phyloP scores from a whole-genome alignment of 2,113 vertebrate species.

The Callionymus lyra region DNA sequence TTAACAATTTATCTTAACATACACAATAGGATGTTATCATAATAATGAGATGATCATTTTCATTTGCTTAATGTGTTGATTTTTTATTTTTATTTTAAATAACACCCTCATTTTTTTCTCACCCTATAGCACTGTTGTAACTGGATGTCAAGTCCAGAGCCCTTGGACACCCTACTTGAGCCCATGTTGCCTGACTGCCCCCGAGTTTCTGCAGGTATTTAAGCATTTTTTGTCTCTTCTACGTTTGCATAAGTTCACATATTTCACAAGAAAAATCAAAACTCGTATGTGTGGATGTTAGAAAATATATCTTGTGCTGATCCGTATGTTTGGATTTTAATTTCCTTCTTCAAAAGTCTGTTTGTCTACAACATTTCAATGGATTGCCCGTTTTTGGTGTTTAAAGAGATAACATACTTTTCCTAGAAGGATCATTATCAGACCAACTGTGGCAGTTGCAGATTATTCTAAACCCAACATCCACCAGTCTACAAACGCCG shows the following conservation, averaged over 20 bases:
- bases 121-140: slow-evolving; percentile 85
- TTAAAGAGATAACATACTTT: too few relatives aligned
- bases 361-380: too few relatives aligned
- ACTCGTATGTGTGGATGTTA: too few relatives aligned
- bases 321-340: too few relatives aligned
- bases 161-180: slow-evolving; percentile 83
- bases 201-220: slow-evolving; percentile 89
- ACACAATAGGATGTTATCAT: not conserved
- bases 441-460: slow-evolving; percentile 20
- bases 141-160: slow-evolving; percentile 92
- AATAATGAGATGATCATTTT: not conserved
- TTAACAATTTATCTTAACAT: too few relatives aligned
- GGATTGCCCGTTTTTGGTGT: too few relatives aligned
- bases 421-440: slow-evolving; percentile 22
- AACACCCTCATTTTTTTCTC: not conserved
- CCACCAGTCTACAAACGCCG: slow-evolving; percentile 6
- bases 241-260: too few relatives aligned
- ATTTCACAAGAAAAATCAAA: too few relatives aligned
- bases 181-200: slow-evolving; percentile 93
- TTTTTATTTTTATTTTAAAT: not conserved
- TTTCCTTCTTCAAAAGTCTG: too few relatives aligned
- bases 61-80: not conserved
- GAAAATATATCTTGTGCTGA: too few relatives aligned
- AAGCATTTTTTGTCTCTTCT: too few relatives aligned
- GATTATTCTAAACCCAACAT: slow-evolving; percentile 34